Evolutionary conservation across 2,888 invertebrate genomes (phyloP).

Genomic region (Neelides folsomi): DNA sequence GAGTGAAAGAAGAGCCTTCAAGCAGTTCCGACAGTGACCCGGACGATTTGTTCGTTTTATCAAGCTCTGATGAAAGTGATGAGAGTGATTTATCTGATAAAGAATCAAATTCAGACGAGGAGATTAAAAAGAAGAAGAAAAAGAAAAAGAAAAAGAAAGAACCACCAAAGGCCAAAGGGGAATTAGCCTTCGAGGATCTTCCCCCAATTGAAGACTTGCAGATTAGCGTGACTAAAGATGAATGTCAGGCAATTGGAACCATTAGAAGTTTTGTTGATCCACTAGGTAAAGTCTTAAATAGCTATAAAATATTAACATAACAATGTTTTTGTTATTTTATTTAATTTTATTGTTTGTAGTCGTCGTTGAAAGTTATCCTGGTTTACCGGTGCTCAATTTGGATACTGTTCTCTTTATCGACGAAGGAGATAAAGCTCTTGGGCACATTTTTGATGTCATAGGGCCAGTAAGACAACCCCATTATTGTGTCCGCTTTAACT

Average conservation of each 20-base stretch:
- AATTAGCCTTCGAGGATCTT: constrained; percentile 53
- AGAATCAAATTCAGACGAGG: no score
- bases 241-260: constrained; percentile 59
- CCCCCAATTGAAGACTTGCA: constrained; percentile 69
- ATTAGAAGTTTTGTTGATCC: constrained; percentile 58
- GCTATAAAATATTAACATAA: background rate
- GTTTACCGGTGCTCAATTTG: constrained; percentile 64
- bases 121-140: background rate
- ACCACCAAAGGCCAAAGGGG: constrained; percentile 41
- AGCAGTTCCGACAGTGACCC: no score
- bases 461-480: constrained; percentile 72
- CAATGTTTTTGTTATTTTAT: background rate
- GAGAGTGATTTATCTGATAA: no score
- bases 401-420: constrained; percentile 78
- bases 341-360: constrained; percentile 44
- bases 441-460: constrained; percentile 79
- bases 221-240: constrained; percentile 60
- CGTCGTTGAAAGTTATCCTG: constrained; percentile 56
- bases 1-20: no score
- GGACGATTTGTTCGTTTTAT: no score
- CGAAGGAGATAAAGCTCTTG: constrained; percentile 58
- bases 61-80: no score
- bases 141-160: constrained; percentile 7
- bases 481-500: constrained; percentile 85
- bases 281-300: constrained; percentile 44